These are phyloP conservation scores for Lepidochitona cinerea DNA, from an alignment of 2,888 invertebrate genomes.

Conservation along the genomic window DNA sequence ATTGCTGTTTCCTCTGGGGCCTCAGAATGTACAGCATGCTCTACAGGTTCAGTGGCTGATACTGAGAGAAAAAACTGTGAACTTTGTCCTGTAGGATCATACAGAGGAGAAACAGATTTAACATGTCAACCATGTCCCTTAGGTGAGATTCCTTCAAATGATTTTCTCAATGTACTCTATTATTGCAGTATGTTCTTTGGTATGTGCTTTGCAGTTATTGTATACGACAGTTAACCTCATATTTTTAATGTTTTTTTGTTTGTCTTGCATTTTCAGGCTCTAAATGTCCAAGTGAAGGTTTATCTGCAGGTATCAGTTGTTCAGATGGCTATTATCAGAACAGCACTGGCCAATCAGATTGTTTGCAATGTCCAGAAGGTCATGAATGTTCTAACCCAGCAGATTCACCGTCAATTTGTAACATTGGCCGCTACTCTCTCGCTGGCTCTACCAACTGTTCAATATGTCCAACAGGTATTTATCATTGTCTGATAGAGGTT, in stretches of 20 bases:
- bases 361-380: constrained; percentile 29
- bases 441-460: constrained; percentile 25
- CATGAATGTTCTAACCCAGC: constrained; percentile 32
- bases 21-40: constrained; percentile 32
- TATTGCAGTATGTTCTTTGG: no score
- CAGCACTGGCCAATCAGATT: constrained; percentile 9
- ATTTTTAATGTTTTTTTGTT: no score
- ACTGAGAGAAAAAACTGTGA: constrained; percentile 42
- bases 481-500: no score
- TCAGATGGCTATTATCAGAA: constrained; percentile 39
- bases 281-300: constrained; percentile 51
- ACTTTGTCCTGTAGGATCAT: constrained; percentile 42
- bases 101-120: constrained; percentile 40
- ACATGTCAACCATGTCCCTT: constrained; percentile 47
- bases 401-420: constrained; percentile 23
- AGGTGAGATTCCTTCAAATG: no score
- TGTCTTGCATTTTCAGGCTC: constrained; percentile 49
- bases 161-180: no score
- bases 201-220: no score
- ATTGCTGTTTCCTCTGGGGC: background rate
- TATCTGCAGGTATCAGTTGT: constrained; percentile 45
- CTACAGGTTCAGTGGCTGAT: constrained; percentile 47
- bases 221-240: no score
- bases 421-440: constrained; percentile 34
- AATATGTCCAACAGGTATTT: constrained; percentile 34